Evolutionary conservation across 1,140 invertebrate species (phyloP).

Genomic region (Trissolcus basalis): DNA sequence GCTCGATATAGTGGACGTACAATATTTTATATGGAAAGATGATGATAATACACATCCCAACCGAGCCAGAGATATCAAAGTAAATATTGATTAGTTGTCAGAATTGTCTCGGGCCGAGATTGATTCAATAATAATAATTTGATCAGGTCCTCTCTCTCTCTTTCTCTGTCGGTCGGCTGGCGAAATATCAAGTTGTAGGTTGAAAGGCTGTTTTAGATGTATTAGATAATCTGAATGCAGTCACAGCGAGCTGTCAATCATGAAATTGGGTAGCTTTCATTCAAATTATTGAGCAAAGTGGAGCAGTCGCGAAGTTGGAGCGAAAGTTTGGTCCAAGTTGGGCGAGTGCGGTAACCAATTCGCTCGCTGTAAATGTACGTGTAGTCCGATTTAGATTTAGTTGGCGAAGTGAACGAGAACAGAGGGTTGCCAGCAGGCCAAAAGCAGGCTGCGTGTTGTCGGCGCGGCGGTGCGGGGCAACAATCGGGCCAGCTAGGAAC

Average conservation of each 20-base stretch:
- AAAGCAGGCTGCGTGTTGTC: constrained; percentile 8
- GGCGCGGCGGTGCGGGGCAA: constrained; percentile 9
- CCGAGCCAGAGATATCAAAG: background rate
- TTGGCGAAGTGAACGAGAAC: constrained; percentile 39
- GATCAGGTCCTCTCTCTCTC: too few species aligned
- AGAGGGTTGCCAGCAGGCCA: constrained; percentile 14
- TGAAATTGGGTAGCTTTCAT: constrained; percentile 12
- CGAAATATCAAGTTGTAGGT: background rate
- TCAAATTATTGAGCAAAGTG: constrained; percentile 38
- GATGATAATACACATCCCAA: background rate
- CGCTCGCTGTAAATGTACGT: constrained; percentile 46
- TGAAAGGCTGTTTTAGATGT: constrained; percentile 2
- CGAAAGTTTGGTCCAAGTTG: constrained; percentile 51
- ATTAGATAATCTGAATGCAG: constrained; percentile 3
- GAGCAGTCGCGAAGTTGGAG: constrained; percentile 46
- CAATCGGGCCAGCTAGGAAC: constrained; percentile 21
- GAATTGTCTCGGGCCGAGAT: constrained; percentile 13
- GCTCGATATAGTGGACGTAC: background rate
- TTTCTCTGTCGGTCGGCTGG: background rate
- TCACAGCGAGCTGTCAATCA: constrained; percentile 11
- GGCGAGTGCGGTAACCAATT: constrained; percentile 35
- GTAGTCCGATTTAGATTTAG: constrained; percentile 51
- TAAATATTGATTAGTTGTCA: constrained; percentile 29
- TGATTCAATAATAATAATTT: background rate
- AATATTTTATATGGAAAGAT: background rate